These are phyloP conservation scores for Glaucidium brasilianum DNA, from an alignment of 2,113 vertebrate species.

Conservation along the genomic window DNA sequence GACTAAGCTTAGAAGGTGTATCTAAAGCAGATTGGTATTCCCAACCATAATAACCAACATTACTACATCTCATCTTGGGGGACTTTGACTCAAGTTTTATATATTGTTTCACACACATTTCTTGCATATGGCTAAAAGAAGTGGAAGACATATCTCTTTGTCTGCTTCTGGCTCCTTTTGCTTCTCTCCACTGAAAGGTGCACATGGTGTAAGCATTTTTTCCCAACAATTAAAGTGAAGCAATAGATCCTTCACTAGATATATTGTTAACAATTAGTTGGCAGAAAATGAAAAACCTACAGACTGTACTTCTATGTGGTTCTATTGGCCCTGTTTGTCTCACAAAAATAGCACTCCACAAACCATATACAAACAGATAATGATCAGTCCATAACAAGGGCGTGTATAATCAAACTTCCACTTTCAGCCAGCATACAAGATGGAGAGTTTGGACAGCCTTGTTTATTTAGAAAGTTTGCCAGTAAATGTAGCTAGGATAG, in stretches of 20 bases:
- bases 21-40: neutral
- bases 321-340: neutral
- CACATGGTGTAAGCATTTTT: neutral
- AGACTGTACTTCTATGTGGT: neutral
- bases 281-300: neutral
- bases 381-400: conserved; percentile 44
- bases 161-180: neutral
- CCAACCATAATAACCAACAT: neutral
- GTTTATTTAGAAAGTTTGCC: conserved; percentile 54
- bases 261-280: neutral
- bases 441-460: conserved; percentile 22
- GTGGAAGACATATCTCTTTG: neutral
- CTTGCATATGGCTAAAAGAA: neutral
- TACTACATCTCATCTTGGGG: neutral
- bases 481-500: conserved; percentile 20
- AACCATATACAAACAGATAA: conserved; percentile 1
- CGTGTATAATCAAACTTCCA: conserved; percentile 21
- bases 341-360: neutral
- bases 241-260: neutral
- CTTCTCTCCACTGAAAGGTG: neutral
- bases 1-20: neutral
- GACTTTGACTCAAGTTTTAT: accelerated
- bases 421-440: neutral
- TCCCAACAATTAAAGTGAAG: neutral
- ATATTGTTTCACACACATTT: neutral